Conservation (phyloP, 2,888 invertebrate species). For the Callimorpha dominula region DNA sequence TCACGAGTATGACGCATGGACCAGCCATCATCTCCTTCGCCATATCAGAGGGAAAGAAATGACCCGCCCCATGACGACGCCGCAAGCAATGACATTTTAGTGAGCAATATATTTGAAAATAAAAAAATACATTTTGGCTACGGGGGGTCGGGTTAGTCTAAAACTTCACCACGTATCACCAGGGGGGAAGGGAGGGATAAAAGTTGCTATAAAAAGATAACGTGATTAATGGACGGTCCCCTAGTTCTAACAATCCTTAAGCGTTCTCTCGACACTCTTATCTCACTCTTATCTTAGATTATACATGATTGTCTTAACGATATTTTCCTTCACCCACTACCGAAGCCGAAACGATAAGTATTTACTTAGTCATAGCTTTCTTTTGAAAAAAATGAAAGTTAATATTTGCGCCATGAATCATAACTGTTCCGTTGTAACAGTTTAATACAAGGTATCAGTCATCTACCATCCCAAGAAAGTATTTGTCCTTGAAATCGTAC, state of each 20-base stretch:
- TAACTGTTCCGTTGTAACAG: not conserved
- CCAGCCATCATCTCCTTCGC: too few relatives aligned
- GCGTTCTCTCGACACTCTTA: not conserved
- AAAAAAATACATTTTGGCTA: too few relatives aligned
- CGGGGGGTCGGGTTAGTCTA: too few relatives aligned
- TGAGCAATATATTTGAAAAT: too few relatives aligned
- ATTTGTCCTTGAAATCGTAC: not conserved
- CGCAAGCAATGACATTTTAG: too few relatives aligned
- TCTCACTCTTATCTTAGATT: not conserved
- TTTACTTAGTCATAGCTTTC: conserved; percentile 20
- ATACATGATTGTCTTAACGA: not conserved
- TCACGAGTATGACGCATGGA: too few relatives aligned
- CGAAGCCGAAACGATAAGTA: conserved; percentile 5
- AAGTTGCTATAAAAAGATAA: too few relatives aligned
- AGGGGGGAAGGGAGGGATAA: too few relatives aligned
- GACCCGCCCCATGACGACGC: too few relatives aligned
- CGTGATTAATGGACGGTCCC: too few relatives aligned
- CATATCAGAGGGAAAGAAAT: too few relatives aligned
- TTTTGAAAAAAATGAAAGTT: conserved; percentile 16
- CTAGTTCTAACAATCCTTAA: not conserved
- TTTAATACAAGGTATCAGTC: conserved; percentile 5
- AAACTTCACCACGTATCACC: too few relatives aligned
- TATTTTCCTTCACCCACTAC: not conserved
- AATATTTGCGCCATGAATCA: conserved; percentile 16
- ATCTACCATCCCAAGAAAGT: not conserved